These are phyloP conservation scores for Hemicordylus capensis DNA, from an alignment of 2,113 vertebrate genomes.

Conservation along the genomic window DNA sequence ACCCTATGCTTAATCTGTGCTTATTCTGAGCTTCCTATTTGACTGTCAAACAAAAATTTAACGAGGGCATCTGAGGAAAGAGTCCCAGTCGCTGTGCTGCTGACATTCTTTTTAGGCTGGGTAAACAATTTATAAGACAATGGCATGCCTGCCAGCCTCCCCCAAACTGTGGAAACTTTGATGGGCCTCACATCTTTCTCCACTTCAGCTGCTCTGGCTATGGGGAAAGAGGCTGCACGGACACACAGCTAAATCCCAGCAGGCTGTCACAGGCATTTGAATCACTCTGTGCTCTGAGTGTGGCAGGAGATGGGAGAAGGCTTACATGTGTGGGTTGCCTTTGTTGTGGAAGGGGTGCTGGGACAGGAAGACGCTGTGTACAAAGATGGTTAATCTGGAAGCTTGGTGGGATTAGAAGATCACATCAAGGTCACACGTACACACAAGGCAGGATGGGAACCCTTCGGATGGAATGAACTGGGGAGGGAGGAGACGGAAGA, in stretches of 20 bases:
- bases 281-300: neutral
- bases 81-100: constrained; percentile 54
- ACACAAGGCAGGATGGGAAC: fast-evolving
- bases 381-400: neutral
- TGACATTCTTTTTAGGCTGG: constrained; percentile 38
- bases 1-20: too few relatives aligned
- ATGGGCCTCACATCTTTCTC: constrained; percentile 13
- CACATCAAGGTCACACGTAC: neutral
- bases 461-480: neutral
- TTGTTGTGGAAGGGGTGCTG: neutral
- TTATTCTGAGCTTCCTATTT: neutral
- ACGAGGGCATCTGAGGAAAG: constrained; percentile 15
- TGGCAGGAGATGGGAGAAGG: neutral
- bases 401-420: neutral
- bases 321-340: neutral
- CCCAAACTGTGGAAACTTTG: neutral
- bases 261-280: neutral
- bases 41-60: neutral
- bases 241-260: neutral
- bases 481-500: fast-evolving
- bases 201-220: neutral
- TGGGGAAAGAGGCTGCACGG: neutral
- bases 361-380: constrained; percentile 22
- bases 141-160: constrained; percentile 38
- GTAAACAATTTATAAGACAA: constrained; percentile 69